Conservation (phyloP, 37 sponge, comb jelly and placozoan genomes). For the Cladorhizidae sp. region DNA sequence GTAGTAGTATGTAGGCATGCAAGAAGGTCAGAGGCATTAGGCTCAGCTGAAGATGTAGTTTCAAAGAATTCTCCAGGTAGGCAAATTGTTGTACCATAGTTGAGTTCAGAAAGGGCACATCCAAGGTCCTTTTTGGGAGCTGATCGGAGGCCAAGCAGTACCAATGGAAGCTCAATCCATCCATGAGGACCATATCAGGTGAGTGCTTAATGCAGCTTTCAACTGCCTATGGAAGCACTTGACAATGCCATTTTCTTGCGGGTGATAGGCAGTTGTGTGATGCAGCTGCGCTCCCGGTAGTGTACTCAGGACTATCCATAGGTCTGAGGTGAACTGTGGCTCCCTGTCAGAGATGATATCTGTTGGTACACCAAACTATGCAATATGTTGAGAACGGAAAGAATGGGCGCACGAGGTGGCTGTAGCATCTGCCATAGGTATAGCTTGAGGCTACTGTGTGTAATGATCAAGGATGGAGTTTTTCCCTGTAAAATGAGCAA, state of each 20-base stretch:
- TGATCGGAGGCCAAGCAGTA: constrained; percentile 30
- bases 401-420: constrained; percentile 29
- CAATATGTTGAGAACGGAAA: constrained; percentile 12
- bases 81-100: constrained; percentile 28
- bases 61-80: constrained; percentile 16
- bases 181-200: constrained; percentile 28
- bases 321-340: constrained; percentile 42
- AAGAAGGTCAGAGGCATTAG: constrained; percentile 1
- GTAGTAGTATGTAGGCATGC: constrained; percentile 1
- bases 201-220: constrained; percentile 18
- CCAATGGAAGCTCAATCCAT: constrained; percentile 34
- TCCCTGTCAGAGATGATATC: constrained; percentile 40
- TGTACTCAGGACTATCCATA: constrained; percentile 22
- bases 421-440: constrained; percentile 33
- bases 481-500: constrained; percentile 36
- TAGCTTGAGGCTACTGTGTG: constrained; percentile 52
- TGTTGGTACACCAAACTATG: constrained; percentile 33
- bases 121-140: constrained; percentile 38
- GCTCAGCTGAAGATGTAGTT: not conserved
- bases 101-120: constrained; percentile 20
- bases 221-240: constrained; percentile 39
- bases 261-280: constrained; percentile 51
- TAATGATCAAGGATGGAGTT: constrained; percentile 37
- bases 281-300: constrained; percentile 26
- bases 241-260: constrained; percentile 37